Evolutionary conservation across 92 coral and sea anemone genomes (phyloP), one percentile per base, ranked within the genome.

Genomic region (Porites divaricata): DNA sequence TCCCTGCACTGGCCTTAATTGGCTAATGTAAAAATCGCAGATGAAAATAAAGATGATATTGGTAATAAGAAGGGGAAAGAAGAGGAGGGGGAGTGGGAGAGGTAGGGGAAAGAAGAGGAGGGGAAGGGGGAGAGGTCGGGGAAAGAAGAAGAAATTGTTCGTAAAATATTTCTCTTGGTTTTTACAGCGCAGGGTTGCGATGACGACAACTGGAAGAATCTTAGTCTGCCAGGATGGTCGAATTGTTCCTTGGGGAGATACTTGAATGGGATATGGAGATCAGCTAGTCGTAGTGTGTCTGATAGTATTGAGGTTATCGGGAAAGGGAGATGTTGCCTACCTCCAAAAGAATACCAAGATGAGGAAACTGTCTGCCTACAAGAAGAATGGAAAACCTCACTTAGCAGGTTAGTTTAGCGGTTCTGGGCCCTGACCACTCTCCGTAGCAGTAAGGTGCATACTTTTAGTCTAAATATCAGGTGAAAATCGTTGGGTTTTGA

Each of bases 221-320:
- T 64, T 1, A 24, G 70, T 63, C 22, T 6, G n/a, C 53, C 72
- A 78, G 72, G 72, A 63, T 78, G 83, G 83, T 52, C 73, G 24
- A 78, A 51, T 53, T 78, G 83, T 54, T 41, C 73, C 15, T 22
- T 21, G 45, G 83, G 83, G 49, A 78, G 49, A 45, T 78, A 78
- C 50, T 2, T 78, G 54, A 78, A 66, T 21, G 83, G 83, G 48
- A 17, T 78, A 4, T 45, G 19, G 49, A 65, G 83, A 69, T 19
- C 35, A 66, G 51, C 1, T 25, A 16, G n/a, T 25, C 20, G 54
- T 63, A 8, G 16, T 68, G 26, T 9, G 8, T n/a, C 14, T 35
- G 83, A 63, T 11, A 72, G 83, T 5, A 48, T 78, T 20, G 70
- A 78, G 12, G 25, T 41, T 35, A 50, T 78, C 9, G 23, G 19